A percentile compares a stretch with the other conserved stretches of the same genome.
Conservation (phyloP, 1,140 invertebrate genomes). For the Ceratoteleas bidentatus region DNA sequence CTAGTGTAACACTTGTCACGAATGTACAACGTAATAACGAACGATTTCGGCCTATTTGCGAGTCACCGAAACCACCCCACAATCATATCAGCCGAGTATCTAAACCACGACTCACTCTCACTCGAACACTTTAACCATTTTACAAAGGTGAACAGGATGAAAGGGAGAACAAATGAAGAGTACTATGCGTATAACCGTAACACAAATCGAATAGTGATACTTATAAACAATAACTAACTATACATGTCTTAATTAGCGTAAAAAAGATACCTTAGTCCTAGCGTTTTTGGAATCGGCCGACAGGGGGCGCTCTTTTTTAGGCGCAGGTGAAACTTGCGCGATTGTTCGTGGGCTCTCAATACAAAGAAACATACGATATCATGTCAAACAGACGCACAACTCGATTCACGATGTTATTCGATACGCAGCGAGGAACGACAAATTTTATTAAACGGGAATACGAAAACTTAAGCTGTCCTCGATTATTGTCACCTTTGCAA, state of each 20-base stretch:
- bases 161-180: background rate
- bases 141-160: background rate
- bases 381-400: constrained; percentile 24
- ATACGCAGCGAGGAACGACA: constrained; percentile 13
- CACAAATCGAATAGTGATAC: constrained; percentile 22
- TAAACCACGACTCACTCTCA: background rate
- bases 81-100: background rate
- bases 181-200: constrained; percentile 18
- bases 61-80: background rate
- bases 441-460: constrained; percentile 35
- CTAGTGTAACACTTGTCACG: no score
- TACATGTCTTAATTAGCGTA: constrained; percentile 18
- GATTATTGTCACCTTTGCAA: background rate
- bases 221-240: constrained; percentile 33
- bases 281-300: constrained; percentile 3
- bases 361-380: constrained; percentile 6
- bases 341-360: constrained; percentile 29
- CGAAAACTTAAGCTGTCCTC: constrained; percentile 3
- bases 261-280: constrained; percentile 15
- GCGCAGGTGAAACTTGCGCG: constrained; percentile 19
- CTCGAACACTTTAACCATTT: background rate
- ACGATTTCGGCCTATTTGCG: no score
- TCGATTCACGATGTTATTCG: constrained; percentile 35
- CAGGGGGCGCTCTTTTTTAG: background rate
- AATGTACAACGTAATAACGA: no score